phyloP scores from a whole-genome alignment of 2,797 vertebrate species.

The Lepus townsendii region DNA sequence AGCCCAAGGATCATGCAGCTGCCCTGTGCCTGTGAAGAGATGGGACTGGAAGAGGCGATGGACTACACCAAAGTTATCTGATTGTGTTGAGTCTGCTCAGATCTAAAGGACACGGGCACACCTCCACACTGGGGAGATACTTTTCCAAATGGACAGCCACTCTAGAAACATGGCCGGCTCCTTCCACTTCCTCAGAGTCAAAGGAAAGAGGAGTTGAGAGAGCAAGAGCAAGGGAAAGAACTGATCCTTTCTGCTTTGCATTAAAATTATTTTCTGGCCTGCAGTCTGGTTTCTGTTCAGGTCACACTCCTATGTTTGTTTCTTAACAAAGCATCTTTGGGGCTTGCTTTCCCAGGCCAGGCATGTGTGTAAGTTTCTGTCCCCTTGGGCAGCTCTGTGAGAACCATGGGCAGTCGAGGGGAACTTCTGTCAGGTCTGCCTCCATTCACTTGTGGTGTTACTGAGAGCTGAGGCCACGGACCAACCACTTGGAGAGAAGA shows the following conservation, averaged over 20 bases:
- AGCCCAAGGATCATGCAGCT: constrained; percentile 33
- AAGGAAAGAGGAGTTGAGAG: neutral
- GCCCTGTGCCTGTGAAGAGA: constrained; percentile 37
- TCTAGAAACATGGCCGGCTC: neutral
- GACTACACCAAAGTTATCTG: constrained; percentile 75
- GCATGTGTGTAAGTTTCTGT: neutral
- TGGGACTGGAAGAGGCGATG: constrained; percentile 1
- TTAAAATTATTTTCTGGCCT: constrained; percentile 79
- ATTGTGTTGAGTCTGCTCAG: constrained; percentile 59
- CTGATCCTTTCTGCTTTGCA: constrained; percentile 55
- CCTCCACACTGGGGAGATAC: constrained; percentile 52
- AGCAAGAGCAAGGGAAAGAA: constrained; percentile 54
- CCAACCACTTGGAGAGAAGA: neutral
- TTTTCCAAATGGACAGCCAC: neutral
- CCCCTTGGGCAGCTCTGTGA: neutral
- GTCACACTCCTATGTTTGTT: neutral
- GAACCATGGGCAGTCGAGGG: neutral
- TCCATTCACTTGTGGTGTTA: neutral
- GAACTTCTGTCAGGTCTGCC: constrained; percentile 9
- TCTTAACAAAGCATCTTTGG: constrained; percentile 6
- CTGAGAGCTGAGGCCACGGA: neutral
- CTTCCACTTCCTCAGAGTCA: neutral
- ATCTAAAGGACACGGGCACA: constrained; percentile 35
- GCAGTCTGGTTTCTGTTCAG: constrained; percentile 70
- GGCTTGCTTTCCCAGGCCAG: constrained; percentile 21